Evolutionary conservation across 2,113 vertebrate species (phyloP).

Genomic region (Hippocampus comes): DNA sequence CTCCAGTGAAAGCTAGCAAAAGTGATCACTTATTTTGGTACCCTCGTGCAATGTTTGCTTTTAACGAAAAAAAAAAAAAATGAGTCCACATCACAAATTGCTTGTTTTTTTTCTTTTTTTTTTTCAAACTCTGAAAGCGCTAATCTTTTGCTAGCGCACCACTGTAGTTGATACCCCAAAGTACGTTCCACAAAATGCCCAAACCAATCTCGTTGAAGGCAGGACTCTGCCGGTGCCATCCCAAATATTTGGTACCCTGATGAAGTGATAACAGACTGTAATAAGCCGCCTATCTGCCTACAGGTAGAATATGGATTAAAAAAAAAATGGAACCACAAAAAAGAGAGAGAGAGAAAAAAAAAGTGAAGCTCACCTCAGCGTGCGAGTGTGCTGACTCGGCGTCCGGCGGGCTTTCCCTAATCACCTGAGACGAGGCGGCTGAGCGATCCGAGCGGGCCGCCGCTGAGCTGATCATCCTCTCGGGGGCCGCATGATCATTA

Average conservation of each 20-base stretch:
- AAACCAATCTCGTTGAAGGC: background rate
- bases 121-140: too few relatives aligned
- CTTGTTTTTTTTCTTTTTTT: too few relatives aligned
- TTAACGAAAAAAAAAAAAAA: background rate
- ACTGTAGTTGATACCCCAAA: background rate
- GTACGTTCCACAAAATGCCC: background rate
- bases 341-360: background rate
- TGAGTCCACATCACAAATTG: too few relatives aligned
- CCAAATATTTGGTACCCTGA: background rate
- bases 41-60: background rate
- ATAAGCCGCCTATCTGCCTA: background rate
- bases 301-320: background rate
- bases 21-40: background rate
- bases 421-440: conserved; percentile 55
- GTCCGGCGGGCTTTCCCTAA: conserved; percentile 57
- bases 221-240: background rate
- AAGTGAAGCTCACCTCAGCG: conserved; percentile 54
- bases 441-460: conserved; percentile 36
- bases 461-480: conserved; percentile 42
- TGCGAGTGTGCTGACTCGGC: conserved; percentile 57
- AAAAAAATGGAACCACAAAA: background rate
- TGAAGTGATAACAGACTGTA: background rate
- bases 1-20: too few relatives aligned
- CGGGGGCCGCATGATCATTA: conserved; percentile 26
- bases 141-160: background rate